Conservation (phyloP, 2,888 invertebrate genomes). For the Hoplodrina blanda region DNA sequence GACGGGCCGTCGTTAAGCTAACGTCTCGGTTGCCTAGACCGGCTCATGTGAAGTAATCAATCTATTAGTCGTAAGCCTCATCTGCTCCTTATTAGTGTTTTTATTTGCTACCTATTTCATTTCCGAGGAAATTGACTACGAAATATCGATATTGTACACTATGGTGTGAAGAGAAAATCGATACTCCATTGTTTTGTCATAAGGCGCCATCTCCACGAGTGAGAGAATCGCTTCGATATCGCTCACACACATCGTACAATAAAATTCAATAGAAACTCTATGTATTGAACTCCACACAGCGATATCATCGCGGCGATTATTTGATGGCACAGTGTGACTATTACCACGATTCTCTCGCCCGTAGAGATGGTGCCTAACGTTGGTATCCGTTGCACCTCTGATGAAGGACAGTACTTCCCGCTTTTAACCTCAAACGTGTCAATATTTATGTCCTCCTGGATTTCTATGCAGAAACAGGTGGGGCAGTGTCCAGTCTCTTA, state of each 20-base stretch:
- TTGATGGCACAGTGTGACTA: neutral
- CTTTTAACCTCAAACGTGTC: neutral
- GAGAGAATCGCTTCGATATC: no score
- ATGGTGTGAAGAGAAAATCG: neutral
- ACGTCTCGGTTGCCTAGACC: slow-evolving; percentile 62
- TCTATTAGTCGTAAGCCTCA: slow-evolving; percentile 67
- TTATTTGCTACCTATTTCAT: slow-evolving; percentile 59
- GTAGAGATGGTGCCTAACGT: no score
- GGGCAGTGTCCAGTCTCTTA: neutral
- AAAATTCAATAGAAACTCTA: neutral
- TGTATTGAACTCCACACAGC: neutral
- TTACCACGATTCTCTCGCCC: no score
- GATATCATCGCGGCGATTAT: neutral
- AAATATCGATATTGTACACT: slow-evolving; percentile 18
- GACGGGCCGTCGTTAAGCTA: slow-evolving; percentile 61
- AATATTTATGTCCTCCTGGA: neutral
- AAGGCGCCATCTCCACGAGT: neutral
- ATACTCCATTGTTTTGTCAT: slow-evolving; percentile 6
- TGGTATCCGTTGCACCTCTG: neutral
- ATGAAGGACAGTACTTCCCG: neutral
- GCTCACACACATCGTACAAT: neutral
- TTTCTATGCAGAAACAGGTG: neutral
- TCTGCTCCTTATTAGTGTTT: slow-evolving; percentile 62
- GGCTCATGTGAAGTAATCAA: slow-evolving; percentile 66
- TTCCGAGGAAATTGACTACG: slow-evolving; percentile 30